Evolutionary conservation across 1,140 invertebrate species (phyloP).

Genomic region (Nasonia longicornis): DNA sequence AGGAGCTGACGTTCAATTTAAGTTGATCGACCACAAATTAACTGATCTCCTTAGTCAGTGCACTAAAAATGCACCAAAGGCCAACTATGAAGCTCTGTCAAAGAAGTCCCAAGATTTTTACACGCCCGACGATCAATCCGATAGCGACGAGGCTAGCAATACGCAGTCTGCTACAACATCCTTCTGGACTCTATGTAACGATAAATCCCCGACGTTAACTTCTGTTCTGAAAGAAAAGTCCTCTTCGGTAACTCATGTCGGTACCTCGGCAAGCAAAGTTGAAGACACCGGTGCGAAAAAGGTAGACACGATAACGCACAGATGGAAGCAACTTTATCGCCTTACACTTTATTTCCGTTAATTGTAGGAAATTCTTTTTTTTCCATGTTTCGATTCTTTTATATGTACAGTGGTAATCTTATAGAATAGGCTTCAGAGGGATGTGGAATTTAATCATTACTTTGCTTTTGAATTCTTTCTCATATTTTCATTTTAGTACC

Average conservation of each 20-base stretch:
- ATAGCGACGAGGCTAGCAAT: constrained; percentile 62
- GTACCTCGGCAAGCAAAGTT: constrained; percentile 57
- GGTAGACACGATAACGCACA: constrained; percentile 55
- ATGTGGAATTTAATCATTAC: not conserved
- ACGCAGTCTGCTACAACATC: constrained; percentile 55
- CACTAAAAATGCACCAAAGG: constrained; percentile 60
- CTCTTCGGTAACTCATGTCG: constrained; percentile 53
- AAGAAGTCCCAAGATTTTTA: constrained; percentile 45
- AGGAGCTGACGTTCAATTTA: constrained; percentile 61
- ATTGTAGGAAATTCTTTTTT: not conserved
- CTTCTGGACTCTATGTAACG: constrained; percentile 59
- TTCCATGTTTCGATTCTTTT: constrained; percentile 1
- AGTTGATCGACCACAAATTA: constrained; percentile 58
- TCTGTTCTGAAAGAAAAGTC: constrained; percentile 61
- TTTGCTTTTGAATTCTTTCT: not conserved
- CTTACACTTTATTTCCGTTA: constrained; percentile 44
- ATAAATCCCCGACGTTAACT: constrained; percentile 59
- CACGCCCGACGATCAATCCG: constrained; percentile 62
- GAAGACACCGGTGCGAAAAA: constrained; percentile 62
- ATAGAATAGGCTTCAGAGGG: constrained; percentile 1
- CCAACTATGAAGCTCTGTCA: constrained; percentile 56
- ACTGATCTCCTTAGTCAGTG: constrained; percentile 60
- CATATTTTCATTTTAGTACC: not conserved
- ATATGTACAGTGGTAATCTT: not conserved
- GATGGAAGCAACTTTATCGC: constrained; percentile 49